Evolutionary conservation across 1,140 invertebrate species (phyloP), one percentile per base, ranked within the genome.

Genomic region (Matsumurasca onukii): DNA sequence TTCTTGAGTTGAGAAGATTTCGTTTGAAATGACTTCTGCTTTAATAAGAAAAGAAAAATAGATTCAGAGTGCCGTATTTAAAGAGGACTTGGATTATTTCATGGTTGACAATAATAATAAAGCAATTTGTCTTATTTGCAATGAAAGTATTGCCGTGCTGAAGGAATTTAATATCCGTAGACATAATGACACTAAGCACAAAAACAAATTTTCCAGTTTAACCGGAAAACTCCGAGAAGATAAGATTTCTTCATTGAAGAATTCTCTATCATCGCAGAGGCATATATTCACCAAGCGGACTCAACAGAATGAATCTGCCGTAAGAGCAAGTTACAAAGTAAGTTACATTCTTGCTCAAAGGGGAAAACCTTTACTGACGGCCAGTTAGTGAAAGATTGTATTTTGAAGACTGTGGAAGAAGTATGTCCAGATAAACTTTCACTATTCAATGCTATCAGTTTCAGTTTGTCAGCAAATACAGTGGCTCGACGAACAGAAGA

Each of bases 301-400:
- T 15, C 59, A 72, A 67, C 71, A 71, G 72, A 74, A 70, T 67
- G 69, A 73, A 59, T 72, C 72, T 64, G 72, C 69, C 71, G 73
- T 74, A 67, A 66, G 66, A 68, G 75, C 75, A 39, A 78, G 75
- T 71, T 77, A 72, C 66, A 69, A 64, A 68, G 72, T 76, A 64
- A 69, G 68, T 66, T 67, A 72, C 39, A 67, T 70, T 67, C 73
- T 76, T 65, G 73, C 75, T 69, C 75, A 76, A 73, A 71, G 68
- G 65, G 65, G 34, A 61, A 76, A 75, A 66, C 65, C 70, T 51
- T 75, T 73, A 65, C 69, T 48, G 71, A 74, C 64, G 69, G 69
- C 29, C 71, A 76, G 70, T 73, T 73, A 49, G 61, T 74, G 9
- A 75, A 75, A 69, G 34, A 69, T 31, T 67, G 45, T 52, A 48